Percentiles rank a stretch among this genome's conserved stretches.
Conservation (phyloP, 2,888 invertebrate species). For the Tipula vernalis region DNA sequence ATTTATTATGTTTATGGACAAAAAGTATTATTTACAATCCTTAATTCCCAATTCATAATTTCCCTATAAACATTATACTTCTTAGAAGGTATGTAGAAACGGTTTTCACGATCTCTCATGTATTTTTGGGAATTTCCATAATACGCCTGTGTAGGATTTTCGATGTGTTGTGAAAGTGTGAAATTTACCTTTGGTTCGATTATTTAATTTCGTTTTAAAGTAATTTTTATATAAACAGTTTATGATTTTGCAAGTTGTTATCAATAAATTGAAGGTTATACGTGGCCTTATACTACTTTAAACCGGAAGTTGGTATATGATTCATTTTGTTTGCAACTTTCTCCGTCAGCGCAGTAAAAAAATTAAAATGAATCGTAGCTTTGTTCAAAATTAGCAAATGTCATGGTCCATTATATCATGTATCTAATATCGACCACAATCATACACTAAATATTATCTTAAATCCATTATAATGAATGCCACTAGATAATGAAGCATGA, state of each 20-base stretch:
- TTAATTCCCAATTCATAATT: neutral
- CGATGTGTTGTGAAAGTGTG: neutral
- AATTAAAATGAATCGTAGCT: neutral
- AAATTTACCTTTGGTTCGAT: neutral
- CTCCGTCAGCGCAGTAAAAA: neutral
- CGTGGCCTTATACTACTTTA: neutral
- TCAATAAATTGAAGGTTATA: neutral
- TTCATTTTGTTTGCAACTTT: neutral
- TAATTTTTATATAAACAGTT: neutral
- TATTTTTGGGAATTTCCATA: neutral
- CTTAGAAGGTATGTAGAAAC: neutral
- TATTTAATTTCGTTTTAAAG: neutral
- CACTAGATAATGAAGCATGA: neutral
- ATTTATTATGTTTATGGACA: neutral
- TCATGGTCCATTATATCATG: neutral
- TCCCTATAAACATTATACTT: no score
- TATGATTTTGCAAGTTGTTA: neutral
- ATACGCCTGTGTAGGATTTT: neutral
- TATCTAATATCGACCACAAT: neutral
- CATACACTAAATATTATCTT: neutral
- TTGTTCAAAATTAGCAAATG: neutral
- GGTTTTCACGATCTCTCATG: neutral
- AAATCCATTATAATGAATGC: neutral
- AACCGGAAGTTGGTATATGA: neutral
- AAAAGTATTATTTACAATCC: neutral